Evolutionary conservation across 2,888 invertebrate species (phyloP), one percentile per base, ranked within the genome.

Genomic region (Hybos culiciformis): DNA sequence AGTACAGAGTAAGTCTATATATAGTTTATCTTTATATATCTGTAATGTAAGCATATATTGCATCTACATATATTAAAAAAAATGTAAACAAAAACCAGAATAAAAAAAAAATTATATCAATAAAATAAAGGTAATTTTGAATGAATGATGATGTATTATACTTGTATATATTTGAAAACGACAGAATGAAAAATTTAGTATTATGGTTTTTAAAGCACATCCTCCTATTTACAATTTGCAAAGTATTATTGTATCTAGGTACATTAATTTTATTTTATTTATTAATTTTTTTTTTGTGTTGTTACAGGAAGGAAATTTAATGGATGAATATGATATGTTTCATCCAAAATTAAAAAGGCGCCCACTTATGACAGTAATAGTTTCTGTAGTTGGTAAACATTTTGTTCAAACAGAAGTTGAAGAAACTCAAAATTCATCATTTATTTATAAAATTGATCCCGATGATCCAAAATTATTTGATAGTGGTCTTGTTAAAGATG

Each of bases 1-100:
- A 67, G 9, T 84, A 78, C 57, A 69, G 71, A 66, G 79, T 77
- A 9, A 29, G n/a, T 29, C 9, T 29, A 12, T n/a, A 29, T n/a
- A 29, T 12, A 36, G 12, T 6, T 17, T 23, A 6, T 21, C 26
- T 24, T 39, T 19, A 17, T 8, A 17, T 33, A 33, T n/a, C n/a
- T n/a, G n/a, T n/a, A n/a, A n/a, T n/a, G n/a, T n/a, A n/a, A n/a
- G n/a, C n/a, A n/a, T n/a, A n/a, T n/a, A n/a, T n/a, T n/a, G n/a
- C n/a, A n/a, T n/a, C n/a, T n/a, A n/a, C n/a, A n/a, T n/a, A n/a
- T 4, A 5, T 5, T 29, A 29, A 5, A 29, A n/a, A 29, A 5
- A 8, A 4, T 29, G 9, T 29, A n/a, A n/a, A n/a, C n/a, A n/a
- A n/a, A n/a, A n/a, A n/a, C n/a, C n/a, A n/a, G n/a, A n/a, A n/a